Evolutionary conservation across 1,140 invertebrate species (phyloP).

Genomic region (Caenorhabditis remanei): DNA sequence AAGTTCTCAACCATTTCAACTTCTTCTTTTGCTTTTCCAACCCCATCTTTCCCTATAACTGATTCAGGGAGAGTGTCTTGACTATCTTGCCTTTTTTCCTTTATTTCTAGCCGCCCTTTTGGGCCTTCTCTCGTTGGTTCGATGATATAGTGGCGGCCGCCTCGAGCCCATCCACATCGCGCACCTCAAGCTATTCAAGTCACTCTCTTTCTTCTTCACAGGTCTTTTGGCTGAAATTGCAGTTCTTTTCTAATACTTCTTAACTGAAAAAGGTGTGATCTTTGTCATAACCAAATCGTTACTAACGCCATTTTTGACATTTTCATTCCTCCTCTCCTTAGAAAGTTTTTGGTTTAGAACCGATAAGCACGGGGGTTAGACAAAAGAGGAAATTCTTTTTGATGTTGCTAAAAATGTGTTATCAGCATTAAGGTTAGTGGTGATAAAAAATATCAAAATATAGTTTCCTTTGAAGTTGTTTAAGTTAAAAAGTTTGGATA

Average conservation of each 20-base stretch:
- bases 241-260: neutral
- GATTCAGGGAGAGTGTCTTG: conserved; percentile 14
- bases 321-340: neutral
- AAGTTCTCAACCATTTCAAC: conserved; percentile 78
- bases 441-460: neutral
- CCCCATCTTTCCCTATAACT: conserved; percentile 41
- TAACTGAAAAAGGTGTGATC: neutral
- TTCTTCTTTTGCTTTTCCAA: conserved; percentile 50
- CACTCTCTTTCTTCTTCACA: conserved; percentile 42
- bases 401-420: neutral
- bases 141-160: conserved; percentile 59
- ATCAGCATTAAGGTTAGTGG: too few species aligned
- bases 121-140: conserved; percentile 36
- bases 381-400: neutral
- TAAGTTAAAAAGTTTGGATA: too few species aligned
- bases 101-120: conserved; percentile 36
- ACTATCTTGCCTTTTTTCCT: conserved; percentile 19
- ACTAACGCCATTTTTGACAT: conserved; percentile 3
- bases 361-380: neutral
- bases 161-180: conserved; percentile 56
- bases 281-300: conserved; percentile 8
- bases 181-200: conserved; percentile 46
- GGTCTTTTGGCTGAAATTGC: neutral
- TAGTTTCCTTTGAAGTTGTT: neutral
- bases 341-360: neutral